phyloP scores from a whole-genome alignment of 2,113 vertebrate genomes.

The Actinemys pallida region DNA sequence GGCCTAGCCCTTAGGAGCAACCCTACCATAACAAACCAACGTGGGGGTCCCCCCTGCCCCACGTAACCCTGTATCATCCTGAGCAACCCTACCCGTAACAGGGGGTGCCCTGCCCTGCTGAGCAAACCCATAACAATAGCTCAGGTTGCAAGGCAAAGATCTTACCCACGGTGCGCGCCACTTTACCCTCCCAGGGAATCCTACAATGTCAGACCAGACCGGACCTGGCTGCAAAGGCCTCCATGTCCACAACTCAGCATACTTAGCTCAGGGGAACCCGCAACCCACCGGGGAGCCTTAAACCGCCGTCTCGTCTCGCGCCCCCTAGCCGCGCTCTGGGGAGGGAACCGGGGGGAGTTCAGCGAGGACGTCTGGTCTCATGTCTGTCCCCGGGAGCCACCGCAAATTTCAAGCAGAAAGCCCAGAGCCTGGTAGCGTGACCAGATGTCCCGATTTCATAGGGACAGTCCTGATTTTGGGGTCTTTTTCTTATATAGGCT shows the following conservation, averaged over 20 bases:
- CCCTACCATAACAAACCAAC: neutral
- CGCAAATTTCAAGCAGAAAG: neutral
- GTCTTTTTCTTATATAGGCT: no score
- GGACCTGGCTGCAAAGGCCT: neutral
- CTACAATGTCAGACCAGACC: neutral
- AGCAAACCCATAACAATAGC: neutral
- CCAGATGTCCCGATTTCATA: no score
- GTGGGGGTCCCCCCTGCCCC: no score
- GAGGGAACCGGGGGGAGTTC: neutral
- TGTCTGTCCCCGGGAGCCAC: neutral
- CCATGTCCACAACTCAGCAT: neutral
- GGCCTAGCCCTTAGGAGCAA: neutral
- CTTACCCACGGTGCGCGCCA: rapidly evolving
- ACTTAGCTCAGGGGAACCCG: neutral
- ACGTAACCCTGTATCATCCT: neutral
- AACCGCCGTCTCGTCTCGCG: neutral
- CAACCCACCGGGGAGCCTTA: neutral
- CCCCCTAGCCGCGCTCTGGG: neutral
- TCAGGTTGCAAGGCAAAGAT: neutral
- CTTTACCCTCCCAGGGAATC: neutral
- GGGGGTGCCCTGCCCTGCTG: neutral
- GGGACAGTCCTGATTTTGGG: no score
- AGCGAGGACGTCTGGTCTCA: neutral
- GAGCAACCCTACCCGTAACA: neutral
- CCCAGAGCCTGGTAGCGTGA: neutral